Percentiles rank a stretch among this genome's conserved stretches.
Conservation (phyloP, 2,113 vertebrate genomes). For the Dolichallabes microphthalmus region DNA sequence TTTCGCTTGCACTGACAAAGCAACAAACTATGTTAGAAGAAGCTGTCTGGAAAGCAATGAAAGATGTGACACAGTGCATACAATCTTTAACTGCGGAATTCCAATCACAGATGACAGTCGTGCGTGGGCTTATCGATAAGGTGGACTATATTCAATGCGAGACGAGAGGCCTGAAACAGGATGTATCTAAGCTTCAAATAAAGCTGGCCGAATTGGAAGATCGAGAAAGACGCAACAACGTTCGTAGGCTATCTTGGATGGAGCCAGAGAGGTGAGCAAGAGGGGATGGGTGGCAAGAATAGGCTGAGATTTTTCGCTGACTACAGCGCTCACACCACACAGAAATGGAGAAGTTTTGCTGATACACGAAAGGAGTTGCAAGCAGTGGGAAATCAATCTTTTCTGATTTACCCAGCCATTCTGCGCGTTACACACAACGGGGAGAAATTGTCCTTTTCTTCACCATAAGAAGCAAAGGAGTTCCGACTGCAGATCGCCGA, state of each 20-base stretch:
- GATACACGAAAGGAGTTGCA: not conserved
- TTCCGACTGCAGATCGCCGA: no score
- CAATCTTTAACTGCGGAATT: not conserved
- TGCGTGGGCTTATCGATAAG: no score
- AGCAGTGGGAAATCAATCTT: not conserved
- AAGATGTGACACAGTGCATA: not conserved
- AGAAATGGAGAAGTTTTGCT: not conserved
- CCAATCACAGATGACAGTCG: not conserved
- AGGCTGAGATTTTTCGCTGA: not conserved
- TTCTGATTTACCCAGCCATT: not conserved
- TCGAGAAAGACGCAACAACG: not conserved
- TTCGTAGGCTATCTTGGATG: not conserved
- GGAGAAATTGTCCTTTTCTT: no score
- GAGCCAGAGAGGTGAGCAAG: no score
- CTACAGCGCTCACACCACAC: not conserved
- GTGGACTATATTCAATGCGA: no score
- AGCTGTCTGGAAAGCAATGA: not conserved
- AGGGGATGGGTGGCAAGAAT: no score
- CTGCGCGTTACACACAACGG: no score
- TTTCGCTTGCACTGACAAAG: no score
- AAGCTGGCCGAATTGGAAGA: not conserved
- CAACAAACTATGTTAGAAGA: not conserved
- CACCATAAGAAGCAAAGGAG: no score
- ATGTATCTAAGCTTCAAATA: no score
- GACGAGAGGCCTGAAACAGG: no score